Evolutionary conservation across 2,113 vertebrate genomes (phyloP).

Genomic region (Poeciliopsis turrubarensis): DNA sequence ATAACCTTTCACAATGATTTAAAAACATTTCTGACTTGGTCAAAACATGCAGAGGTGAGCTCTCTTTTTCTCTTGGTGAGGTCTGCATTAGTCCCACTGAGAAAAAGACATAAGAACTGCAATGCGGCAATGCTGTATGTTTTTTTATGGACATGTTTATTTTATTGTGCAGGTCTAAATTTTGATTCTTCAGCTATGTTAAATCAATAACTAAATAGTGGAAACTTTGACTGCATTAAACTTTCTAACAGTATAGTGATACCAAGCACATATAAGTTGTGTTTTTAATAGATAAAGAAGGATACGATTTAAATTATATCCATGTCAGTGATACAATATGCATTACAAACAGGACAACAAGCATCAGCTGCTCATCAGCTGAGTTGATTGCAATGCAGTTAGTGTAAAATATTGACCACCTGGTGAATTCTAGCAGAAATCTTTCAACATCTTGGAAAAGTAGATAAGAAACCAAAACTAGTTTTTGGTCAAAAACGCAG

Average conservation of each 20-base stretch:
- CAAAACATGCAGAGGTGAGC: constrained; percentile 18
- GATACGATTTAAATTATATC: not conserved
- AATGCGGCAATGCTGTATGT: not conserved
- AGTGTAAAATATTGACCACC: not conserved
- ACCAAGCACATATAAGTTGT: not conserved
- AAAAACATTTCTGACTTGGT: constrained; percentile 28
- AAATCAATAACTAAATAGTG: not conserved
- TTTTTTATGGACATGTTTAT: not conserved
- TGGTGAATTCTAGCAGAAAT: not conserved
- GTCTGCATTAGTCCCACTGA: not conserved
- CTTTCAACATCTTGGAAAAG: not conserved
- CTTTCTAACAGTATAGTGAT: not conserved
- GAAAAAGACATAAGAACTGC: not conserved
- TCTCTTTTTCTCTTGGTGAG: not conserved
- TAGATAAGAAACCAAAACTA: not conserved
- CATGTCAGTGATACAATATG: no score
- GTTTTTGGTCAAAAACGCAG: not conserved
- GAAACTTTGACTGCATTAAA: not conserved
- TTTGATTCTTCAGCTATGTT: not conserved
- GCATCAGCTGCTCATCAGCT: not conserved
- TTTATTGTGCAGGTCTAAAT: not conserved
- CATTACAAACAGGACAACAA: no score
- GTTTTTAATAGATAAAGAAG: not conserved
- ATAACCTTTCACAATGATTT: constrained; percentile 56
- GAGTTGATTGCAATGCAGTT: not conserved